A percentile compares a stretch with the other conserved stretches of the same genome.
phyloP scores from a whole-genome alignment of 2,797 vertebrate genomes.

The Falco columbarius region DNA sequence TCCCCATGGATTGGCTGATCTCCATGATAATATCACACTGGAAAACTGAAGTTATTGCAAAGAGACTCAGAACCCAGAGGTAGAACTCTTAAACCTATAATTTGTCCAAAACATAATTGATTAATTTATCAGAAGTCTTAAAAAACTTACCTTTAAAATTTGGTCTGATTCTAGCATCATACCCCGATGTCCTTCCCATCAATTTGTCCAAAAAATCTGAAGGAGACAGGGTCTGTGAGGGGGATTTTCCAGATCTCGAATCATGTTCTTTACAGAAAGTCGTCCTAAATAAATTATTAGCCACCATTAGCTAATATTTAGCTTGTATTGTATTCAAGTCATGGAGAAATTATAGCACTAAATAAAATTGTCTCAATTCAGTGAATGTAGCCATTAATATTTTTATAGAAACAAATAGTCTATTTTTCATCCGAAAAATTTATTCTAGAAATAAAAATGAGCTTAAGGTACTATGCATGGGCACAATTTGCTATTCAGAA shows the following conservation, averaged over 20 bases:
- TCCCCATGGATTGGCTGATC: neutral
- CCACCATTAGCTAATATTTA: slow-evolving; percentile 72
- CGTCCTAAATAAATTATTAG: slow-evolving; percentile 83
- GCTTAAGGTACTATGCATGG: neutral
- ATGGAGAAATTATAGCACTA: neutral
- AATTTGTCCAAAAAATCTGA: slow-evolving; percentile 99
- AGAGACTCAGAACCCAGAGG: neutral
- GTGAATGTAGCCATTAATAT: neutral
- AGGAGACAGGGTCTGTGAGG: slow-evolving; percentile 91
- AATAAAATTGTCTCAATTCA: neutral
- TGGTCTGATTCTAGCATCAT: slow-evolving; percentile 96
- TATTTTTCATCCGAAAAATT: neutral
- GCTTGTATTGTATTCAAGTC: neutral
- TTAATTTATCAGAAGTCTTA: neutral
- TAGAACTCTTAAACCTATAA: neutral
- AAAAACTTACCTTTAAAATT: slow-evolving; percentile 96
- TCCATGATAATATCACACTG: neutral
- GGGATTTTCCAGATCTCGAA: slow-evolving; percentile 87
- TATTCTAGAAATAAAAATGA: neutral
- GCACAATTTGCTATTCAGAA: neutral
- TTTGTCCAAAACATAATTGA: neutral
- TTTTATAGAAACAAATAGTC: neutral
- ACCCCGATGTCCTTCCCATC: slow-evolving; percentile 97
- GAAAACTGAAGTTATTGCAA: neutral
- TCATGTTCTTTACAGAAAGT: slow-evolving; percentile 94